Percentiles rank a stretch among this genome's conserved stretches.
Conservation (phyloP, 2,797 vertebrate species). For the Phoeniculus purpureus region DNA sequence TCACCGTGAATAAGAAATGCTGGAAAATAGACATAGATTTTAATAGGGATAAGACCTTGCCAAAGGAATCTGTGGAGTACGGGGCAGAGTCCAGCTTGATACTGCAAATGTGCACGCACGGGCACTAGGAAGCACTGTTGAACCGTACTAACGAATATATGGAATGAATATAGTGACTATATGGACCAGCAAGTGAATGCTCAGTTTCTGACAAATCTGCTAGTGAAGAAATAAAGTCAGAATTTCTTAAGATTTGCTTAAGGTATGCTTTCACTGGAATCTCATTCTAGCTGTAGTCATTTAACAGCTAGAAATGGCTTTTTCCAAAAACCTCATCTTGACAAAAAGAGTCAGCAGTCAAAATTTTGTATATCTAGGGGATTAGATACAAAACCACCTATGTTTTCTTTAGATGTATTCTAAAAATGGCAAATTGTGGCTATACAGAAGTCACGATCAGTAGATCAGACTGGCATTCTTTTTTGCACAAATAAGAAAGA, state of each 20-base stretch:
- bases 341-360: not conserved
- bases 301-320: not conserved
- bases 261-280: not conserved
- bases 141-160: not conserved
- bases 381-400: not conserved
- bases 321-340: not conserved
- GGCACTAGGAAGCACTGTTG: not conserved
- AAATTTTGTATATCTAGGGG: not conserved
- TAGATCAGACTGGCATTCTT: not conserved
- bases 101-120: not conserved
- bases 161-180: not conserved
- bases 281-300: not conserved
- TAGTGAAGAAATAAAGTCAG: not conserved
- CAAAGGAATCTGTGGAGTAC: not conserved
- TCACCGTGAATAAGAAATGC: not conserved
- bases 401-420: not conserved
- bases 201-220: not conserved
- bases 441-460: slow-evolving; percentile 3
- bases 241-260: not conserved
- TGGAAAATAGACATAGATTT: not conserved
- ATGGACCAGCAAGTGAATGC: not conserved
- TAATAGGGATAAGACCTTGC: not conserved
- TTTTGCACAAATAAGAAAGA: not conserved
- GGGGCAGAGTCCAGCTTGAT: not conserved
- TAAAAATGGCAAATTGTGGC: not conserved